Evolutionary conservation across 2,797 vertebrate species (phyloP).

Genomic region (Gymnothorax reevesii): DNA sequence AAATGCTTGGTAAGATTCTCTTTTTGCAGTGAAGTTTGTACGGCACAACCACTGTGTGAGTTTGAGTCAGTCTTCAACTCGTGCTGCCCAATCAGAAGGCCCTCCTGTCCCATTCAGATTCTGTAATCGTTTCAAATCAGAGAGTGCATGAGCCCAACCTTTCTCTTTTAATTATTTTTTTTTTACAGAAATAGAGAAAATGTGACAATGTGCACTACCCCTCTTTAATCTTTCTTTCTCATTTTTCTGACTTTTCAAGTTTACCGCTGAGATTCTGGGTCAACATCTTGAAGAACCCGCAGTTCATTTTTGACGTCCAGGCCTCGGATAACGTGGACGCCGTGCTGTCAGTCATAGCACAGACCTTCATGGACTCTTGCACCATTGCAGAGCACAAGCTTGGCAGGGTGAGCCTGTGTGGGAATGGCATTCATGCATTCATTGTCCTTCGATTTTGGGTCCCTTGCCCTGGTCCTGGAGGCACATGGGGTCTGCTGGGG

Average conservation of each 20-base stretch:
- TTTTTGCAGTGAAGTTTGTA: no score
- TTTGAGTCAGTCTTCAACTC: not conserved
- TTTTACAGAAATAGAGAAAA: not conserved
- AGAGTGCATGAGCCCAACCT: not conserved
- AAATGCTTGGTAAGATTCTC: no score
- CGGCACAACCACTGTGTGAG: no score
- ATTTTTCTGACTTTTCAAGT: conserved; percentile 58
- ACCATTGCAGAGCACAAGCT: conserved; percentile 96
- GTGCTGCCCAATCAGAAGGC: not conserved
- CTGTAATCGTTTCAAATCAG: not conserved
- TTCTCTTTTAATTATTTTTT: not conserved
- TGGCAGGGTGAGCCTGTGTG: conserved; percentile 81
- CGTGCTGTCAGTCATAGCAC: conserved; percentile 92
- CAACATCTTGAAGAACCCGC: conserved; percentile 96
- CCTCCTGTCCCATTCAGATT: not conserved
- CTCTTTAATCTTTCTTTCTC: not conserved
- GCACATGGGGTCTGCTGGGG: not conserved
- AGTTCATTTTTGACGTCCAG: conserved; percentile 96
- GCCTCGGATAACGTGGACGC: conserved; percentile 91
- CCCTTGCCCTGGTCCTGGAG: not conserved
- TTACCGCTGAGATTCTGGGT: conserved; percentile 95
- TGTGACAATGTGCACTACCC: not conserved
- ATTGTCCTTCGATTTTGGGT: not conserved
- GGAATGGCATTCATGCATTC: not conserved
- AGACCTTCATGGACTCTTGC: conserved; percentile 98